These are phyloP conservation scores for Sipha maydis DNA, from an alignment of 2,888 invertebrate genomes.

Conservation along the genomic window DNA sequence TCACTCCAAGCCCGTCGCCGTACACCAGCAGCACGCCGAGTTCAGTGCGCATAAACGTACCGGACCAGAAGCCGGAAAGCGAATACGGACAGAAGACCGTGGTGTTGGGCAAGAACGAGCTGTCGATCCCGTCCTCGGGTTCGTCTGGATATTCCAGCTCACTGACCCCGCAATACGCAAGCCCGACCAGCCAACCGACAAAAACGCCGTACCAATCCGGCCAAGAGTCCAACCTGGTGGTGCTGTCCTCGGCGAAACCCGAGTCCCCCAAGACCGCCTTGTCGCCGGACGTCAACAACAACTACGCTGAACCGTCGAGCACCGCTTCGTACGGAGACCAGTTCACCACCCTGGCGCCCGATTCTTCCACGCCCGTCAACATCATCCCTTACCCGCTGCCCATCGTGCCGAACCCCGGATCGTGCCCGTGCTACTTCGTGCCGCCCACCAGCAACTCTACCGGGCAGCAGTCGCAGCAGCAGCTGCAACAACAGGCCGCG, in stretches of 20 bases:
- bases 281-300: background rate
- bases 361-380: slow-evolving; percentile 66
- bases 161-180: slow-evolving; percentile 33
- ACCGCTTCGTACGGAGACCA: background rate
- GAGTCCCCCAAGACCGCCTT: background rate
- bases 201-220: background rate
- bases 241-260: slow-evolving; percentile 34
- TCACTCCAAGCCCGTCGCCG: background rate
- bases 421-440: slow-evolving; percentile 75
- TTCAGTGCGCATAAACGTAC: slow-evolving; percentile 16
- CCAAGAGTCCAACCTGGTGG: slow-evolving; percentile 28
- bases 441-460: slow-evolving; percentile 70
- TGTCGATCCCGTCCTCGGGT: slow-evolving; percentile 2
- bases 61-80: background rate
- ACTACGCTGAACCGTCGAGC: background rate
- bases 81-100: slow-evolving; percentile 40
- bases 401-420: slow-evolving; percentile 66
- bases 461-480: background rate
- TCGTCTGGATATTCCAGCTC: slow-evolving; percentile 46
- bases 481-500: slow-evolving; percentile 42
- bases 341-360: slow-evolving; percentile 22
- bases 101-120: slow-evolving; percentile 43
- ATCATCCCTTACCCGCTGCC: slow-evolving; percentile 73
- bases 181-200: background rate
- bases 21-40: background rate